Base-by-base conservation (phyloP, 1,140 invertebrate species). In the Bathynomus jamesi region DNA sequence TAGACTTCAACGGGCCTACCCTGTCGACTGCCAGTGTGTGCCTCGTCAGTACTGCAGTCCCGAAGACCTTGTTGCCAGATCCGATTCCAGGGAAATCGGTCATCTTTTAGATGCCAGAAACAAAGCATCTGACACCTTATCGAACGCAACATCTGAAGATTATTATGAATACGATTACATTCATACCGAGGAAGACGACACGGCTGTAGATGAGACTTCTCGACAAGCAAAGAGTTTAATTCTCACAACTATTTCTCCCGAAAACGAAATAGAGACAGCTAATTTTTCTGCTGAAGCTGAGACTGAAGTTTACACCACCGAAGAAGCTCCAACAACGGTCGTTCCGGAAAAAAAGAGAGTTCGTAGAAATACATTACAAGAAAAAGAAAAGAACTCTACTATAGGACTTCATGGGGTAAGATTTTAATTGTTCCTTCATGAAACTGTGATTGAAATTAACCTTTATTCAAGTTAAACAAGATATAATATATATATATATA, bases 101-200 rank as follows among this genome's bases (percentile, higher is more conserved):
- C 67, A 69, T 30, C 25, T 69, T 13, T 61, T 69, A 28, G 67
- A 69, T 21, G 67, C 67, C 21, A 53, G 67, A 30, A 69, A 69
- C 13, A 29, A 28, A n/a, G 24, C 28, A 13, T 28, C 60, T 21
- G 46, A 17, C 11, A 28, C 61, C 13, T 28, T 4, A 8, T 69
- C 67, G 4, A 69, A 69, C 53, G 21, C 40, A n/a, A 69, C 67
- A 10, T 29, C 67, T 31, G 66, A 68, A 53, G 60, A 68, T 60
- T 28, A 69, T 5, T 61, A 28, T 29, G 67, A 69, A 3, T 32
- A 30, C 4, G 4, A 27, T 61, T 46, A 25, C 53, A 4, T 21
- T 29, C 10, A 25, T n/a, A 61, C 24, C 25, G 28, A 61, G 25
- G 46, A 30, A 17, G 46, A 69, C 10, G 60, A 61, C 30, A 60